Evolutionary conservation across 2,888 invertebrate species (phyloP).

Genomic region (Nomada lathburiana): DNA sequence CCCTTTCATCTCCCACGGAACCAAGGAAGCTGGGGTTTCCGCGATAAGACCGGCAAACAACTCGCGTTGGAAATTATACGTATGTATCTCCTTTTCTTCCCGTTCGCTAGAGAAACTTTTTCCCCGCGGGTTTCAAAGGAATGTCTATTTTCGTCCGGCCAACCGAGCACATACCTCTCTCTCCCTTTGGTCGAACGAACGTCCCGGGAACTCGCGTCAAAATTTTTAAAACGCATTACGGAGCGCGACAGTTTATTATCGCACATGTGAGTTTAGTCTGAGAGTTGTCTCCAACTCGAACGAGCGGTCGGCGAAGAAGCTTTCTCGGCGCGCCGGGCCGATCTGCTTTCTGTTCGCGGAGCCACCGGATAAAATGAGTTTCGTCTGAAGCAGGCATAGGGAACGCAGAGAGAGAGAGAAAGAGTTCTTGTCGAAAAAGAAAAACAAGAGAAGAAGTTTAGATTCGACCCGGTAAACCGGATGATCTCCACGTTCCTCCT

Average conservation of each 20-base stretch:
- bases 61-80: constrained; percentile 21
- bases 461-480: too few relatives aligned
- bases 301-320: constrained; percentile 59
- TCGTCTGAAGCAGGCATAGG: constrained; percentile 38
- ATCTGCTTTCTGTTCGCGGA: constrained; percentile 27
- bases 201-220: constrained; percentile 32
- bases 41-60: constrained; percentile 17
- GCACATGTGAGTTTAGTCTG: constrained; percentile 69
- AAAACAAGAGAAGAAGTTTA: not conserved
- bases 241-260: constrained; percentile 67
- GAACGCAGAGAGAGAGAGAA: not conserved
- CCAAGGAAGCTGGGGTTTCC: not conserved
- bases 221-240: constrained; percentile 64
- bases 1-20: not conserved
- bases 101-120: constrained; percentile 19
- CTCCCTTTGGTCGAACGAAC: constrained; percentile 22
- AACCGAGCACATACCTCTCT: not conserved
- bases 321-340: constrained; percentile 47
- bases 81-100: constrained; percentile 4
- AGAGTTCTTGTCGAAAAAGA: not conserved
- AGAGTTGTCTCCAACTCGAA: constrained; percentile 63
- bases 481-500: too few relatives aligned
- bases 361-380: constrained; percentile 60
- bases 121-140: constrained; percentile 42
- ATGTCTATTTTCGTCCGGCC: constrained; percentile 47